Evolutionary conservation across 1,140 invertebrate genomes (phyloP), one percentile per base, ranked within the genome.

Genomic region (Campoletis sonorensis): DNA sequence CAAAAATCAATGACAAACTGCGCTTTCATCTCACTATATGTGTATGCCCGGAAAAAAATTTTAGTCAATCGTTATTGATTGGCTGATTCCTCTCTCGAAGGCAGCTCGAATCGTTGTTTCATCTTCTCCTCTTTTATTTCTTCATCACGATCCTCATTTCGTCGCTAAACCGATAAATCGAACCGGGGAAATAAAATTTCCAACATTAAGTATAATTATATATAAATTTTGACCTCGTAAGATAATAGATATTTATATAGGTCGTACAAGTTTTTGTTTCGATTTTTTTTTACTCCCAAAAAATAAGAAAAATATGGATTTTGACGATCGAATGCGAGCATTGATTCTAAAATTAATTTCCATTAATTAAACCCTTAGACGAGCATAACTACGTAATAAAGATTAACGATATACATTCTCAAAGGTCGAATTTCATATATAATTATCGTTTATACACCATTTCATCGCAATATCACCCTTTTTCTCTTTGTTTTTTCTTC

Each of bases 11-110:
- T 4, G 30, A 27, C 13, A 58, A 11, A 49, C 27, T 16, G 45
- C 54, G 45, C 54, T 27, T 58, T 76, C 16, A 23, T 79, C 1
- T 23, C 58, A 58, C 21, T 68, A 67, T 45, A 26, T 37, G 26
- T 76, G 21, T 54, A 81, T 77, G 73, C 80, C 64, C 64, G 37
- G 40, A 16, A 51, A 67, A 45, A 83, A 70, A 21, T 51, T 21
- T 75, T 76, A 81, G 54, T 79, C 76, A 78, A 85, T 87, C 84
- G 87, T 84, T 85, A 86, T 87, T 80, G 83, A 84, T 85, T 82
- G 80, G 45, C 54, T 2, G 21, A 58, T n/a, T 58, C 77, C 40
- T 26, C 70, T 81, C 61, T 83, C 68, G 83, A 85, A 85, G 85
- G 86, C 86, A 87, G 84, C 86, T 87, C 85, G 84, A 86, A 83